Evolutionary conservation across 2,113 vertebrate genomes (phyloP).

Genomic region (Crotalus tigris): DNA sequence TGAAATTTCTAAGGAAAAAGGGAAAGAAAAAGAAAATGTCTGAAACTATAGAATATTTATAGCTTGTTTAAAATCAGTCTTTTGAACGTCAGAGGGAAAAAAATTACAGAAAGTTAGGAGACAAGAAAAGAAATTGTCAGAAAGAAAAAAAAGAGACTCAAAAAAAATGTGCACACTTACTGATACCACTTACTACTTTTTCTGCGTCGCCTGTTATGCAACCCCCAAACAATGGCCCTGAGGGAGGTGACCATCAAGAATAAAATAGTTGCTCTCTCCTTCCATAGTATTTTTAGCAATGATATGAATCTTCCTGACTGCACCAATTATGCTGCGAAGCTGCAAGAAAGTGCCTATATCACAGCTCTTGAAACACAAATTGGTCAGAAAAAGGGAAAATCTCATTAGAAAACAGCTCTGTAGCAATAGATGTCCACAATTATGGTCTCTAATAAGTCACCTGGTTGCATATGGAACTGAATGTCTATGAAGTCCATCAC

Average conservation of each 20-base stretch:
- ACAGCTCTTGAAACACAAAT: neutral
- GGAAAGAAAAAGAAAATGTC: neutral
- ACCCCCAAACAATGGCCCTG: neutral
- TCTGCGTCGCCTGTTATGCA: neutral
- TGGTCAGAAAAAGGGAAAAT: neutral
- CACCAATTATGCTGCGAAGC: neutral
- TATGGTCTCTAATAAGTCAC: neutral
- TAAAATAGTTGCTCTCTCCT: neutral
- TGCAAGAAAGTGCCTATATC: neutral
- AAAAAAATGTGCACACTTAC: neutral
- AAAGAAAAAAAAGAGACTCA: neutral
- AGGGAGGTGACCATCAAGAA: neutral
- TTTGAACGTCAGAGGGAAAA: neutral
- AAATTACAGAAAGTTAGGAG: neutral
- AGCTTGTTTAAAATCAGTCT: neutral
- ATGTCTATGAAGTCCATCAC: neutral
- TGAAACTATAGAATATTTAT: neutral
- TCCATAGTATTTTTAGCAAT: neutral
- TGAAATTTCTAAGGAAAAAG: neutral
- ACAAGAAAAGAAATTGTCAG: neutral
- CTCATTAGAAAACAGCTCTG: neutral
- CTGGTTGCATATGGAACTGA: neutral
- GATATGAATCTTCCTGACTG: neutral
- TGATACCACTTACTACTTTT: neutral
- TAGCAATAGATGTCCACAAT: neutral